Percentiles rank a stretch among this genome's conserved stretches.
phyloP scores from a whole-genome alignment of 2,113 vertebrate species.

The Epinephelus fuscoguttatus region DNA sequence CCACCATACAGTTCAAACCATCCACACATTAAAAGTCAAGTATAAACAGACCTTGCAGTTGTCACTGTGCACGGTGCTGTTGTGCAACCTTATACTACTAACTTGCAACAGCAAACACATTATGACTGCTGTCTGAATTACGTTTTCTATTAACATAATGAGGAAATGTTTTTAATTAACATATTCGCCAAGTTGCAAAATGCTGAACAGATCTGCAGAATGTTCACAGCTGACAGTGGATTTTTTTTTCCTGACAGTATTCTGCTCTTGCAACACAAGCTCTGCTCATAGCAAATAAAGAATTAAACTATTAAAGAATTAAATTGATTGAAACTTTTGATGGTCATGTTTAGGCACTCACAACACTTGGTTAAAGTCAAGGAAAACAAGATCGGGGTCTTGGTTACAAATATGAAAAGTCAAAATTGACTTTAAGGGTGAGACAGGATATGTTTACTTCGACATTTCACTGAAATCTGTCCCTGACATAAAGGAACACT shows the following conservation, averaged over 20 bases:
- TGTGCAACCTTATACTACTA: not conserved
- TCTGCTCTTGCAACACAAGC: not conserved
- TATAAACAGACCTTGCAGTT: not conserved
- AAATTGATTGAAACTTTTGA: not conserved
- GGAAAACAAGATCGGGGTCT: not conserved
- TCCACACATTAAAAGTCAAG: not conserved
- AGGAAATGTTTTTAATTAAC: not conserved
- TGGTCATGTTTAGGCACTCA: not conserved
- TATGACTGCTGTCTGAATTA: not conserved
- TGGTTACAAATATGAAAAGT: not conserved
- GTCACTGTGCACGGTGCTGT: not conserved
- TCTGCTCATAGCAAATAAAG: not conserved
- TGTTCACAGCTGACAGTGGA: not conserved
- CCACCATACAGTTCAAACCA: not conserved
- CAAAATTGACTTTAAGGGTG: not conserved
- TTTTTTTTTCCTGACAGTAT: constrained; percentile 4
- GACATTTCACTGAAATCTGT: not conserved
- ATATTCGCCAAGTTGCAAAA: not conserved
- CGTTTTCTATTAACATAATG: not conserved
- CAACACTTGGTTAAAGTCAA: too few species aligned
- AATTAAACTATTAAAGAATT: too few species aligned
- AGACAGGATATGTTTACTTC: too few species aligned
- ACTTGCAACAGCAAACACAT: not conserved
- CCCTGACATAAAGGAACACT: too few species aligned
- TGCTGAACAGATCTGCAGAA: not conserved